A percentile compares a stretch with the other conserved stretches of the same genome.
These are phyloP conservation scores for Diadumene lineata DNA, from an alignment of 92 coral and sea anemone genomes.

Conservation along the genomic window DNA sequence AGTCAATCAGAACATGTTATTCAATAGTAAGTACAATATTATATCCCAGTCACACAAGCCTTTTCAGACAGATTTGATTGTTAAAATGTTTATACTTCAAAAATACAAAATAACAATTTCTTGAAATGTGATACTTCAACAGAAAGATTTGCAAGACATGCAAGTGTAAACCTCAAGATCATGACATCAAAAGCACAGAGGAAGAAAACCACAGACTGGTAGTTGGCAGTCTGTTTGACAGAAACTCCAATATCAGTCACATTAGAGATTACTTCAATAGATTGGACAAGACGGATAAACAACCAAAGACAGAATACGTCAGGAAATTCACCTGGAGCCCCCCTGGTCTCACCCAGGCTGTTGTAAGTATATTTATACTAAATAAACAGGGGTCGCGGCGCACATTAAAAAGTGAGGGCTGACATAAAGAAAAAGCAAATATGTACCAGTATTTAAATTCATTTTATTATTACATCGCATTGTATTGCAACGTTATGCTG, in stretches of 20 bases:
- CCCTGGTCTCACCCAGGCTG: conserved; percentile 86
- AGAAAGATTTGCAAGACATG: conserved; percentile 99
- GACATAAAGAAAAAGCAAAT: too few species aligned
- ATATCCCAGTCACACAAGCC: too few species aligned
- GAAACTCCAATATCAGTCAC: conserved; percentile 73
- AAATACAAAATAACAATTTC: not conserved
- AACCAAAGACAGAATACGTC: conserved; percentile 75
- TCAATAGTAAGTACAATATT: too few species aligned
- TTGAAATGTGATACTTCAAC: not conserved
- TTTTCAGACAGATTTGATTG: too few species aligned
- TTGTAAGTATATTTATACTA: conserved; percentile 55
- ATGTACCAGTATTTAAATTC: too few species aligned
- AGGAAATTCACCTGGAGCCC: conserved; percentile 94
- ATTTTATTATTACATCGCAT: too few species aligned
- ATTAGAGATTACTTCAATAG: conserved; percentile 80
- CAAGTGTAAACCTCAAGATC: conserved; percentile 93
- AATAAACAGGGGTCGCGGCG: not conserved
- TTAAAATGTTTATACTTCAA: too few species aligned
- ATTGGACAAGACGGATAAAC: conserved; percentile 63
- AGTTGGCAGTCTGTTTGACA: conserved; percentile 68
- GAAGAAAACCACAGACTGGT: conserved; percentile 86
- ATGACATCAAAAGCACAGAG: conserved; percentile 87
- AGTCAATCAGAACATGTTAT: too few species aligned
- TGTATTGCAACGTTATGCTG: too few species aligned
- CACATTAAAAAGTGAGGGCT: too few species aligned